A percentile compares a stretch with the other conserved stretches of the same genome.
These are phyloP conservation scores for Zonotrichia leucophrys DNA, from an alignment of 2,113 vertebrate species.

Conservation along the genomic window DNA sequence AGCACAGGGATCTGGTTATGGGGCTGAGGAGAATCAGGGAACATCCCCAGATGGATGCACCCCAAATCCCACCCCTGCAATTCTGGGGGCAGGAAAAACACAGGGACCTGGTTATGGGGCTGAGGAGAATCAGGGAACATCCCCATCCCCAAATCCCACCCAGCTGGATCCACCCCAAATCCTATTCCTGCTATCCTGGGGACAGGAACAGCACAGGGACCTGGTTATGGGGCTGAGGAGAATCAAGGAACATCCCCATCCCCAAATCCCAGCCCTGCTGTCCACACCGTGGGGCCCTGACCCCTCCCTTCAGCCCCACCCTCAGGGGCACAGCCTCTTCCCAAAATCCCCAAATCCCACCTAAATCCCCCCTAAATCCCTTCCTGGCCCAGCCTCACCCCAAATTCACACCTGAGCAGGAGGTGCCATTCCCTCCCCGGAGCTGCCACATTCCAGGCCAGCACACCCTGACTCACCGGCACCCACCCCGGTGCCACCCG, in stretches of 20 bases:
- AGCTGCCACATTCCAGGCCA: neutral
- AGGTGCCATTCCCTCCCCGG: neutral
- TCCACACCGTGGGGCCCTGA: neutral
- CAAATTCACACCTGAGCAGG: neutral
- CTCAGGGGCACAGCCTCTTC: neutral
- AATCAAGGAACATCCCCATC: too few species aligned
- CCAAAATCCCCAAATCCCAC: neutral
- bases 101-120: too few species aligned
- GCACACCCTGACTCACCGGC: fast-evolving
- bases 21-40: too few species aligned
- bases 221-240: too few species aligned
- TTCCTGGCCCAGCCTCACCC: neutral
- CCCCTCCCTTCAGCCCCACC: neutral
- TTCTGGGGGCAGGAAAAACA: too few species aligned
- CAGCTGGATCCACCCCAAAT: too few species aligned
- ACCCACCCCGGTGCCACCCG: neutral
- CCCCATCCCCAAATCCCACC: neutral
- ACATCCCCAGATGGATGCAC: too few species aligned
- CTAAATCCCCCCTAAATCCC: neutral
- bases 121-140: too few species aligned
- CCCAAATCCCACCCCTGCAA: too few species aligned
- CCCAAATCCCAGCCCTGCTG: neutral
- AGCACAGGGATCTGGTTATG: too few species aligned
- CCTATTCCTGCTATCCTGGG: too few species aligned
- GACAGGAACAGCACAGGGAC: too few species aligned